Base-by-base conservation (phyloP, 2,888 invertebrate species). In the Malthinus seriepunctatus region DNA sequence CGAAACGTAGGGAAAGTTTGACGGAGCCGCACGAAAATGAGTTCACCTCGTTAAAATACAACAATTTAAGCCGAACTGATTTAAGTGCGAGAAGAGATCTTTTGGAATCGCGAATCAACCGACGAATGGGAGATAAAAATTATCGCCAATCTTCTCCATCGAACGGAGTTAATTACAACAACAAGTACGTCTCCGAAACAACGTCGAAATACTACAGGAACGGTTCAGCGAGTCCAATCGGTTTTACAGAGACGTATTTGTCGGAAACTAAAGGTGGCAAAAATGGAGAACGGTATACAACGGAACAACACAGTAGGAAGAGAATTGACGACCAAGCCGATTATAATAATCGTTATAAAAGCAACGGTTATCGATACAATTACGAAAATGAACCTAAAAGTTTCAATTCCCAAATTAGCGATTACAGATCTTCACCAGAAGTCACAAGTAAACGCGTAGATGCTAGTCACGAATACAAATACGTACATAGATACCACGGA, bases 81-180 rank as follows among this genome's bases (percentile, higher is more conserved):
- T 73, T 91, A 56, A 89, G 90, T 70, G 87, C 89, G 32, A 80
- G 91, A 49, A 81, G 91, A 10, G 88, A 90, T 61, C 82, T 89
- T 35, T 79, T 92, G 10, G 91, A 92, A 74, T 91, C 91, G 0
- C 82, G 91, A 59, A 84, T 91, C 46, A 85, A 88, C 56, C 82
- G 89, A 45, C 80, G 79, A 65, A 77, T 76, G 23, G 79, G 76
- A 32, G 82, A 82, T 34, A 76, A 76, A 54, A 59, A 64, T 3
- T 60, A 64, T 33, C 78, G 79, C 38, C 78, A 77, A 51, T 82
- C 67, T 67, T 82, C 62, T 70, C 82, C 73, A 79, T 65, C 69
- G 1, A 48, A 51, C n/a, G 11, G 33, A 4, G 81, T 82, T 3
- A 82, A 83, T 62, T 81, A 65, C 4, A 63, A 62, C 32, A 66